These are phyloP conservation scores for Gulo gulo DNA, from an alignment of 2,113 vertebrate genomes.

Conservation along the genomic window DNA sequence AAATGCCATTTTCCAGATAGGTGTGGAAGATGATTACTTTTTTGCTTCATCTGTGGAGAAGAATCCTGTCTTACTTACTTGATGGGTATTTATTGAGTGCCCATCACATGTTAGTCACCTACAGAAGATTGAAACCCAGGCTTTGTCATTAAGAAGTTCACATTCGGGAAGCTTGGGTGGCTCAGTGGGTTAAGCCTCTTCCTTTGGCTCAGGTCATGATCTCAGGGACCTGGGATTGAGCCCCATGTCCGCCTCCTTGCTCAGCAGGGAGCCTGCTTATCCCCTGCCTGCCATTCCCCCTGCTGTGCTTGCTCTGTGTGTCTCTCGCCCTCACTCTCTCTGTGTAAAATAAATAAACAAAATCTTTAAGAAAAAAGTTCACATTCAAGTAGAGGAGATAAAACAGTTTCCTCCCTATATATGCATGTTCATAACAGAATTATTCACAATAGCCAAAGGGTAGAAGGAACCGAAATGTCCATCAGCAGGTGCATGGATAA, in stretches of 20 bases:
- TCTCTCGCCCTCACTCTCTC: too few relatives aligned
- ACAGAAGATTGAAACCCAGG: not conserved
- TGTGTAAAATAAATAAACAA: too few relatives aligned
- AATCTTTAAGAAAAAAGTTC: too few relatives aligned
- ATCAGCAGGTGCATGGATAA: not conserved
- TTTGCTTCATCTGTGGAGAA: not conserved
- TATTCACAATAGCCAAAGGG: not conserved
- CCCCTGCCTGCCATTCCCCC: too few relatives aligned
- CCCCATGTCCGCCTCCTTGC: too few relatives aligned
- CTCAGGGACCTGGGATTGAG: too few relatives aligned
- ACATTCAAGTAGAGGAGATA: not conserved
- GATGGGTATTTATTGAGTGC: not conserved
- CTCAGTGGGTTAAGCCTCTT: not conserved
- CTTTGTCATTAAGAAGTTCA: not conserved
- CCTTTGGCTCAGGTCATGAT: too few relatives aligned
- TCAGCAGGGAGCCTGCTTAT: too few relatives aligned
- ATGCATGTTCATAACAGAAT: not conserved
- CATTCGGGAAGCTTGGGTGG: not conserved
- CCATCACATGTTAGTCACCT: not conserved
- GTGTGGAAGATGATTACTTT: not conserved
- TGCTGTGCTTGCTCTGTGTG: too few relatives aligned
- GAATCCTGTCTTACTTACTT: conserved; percentile 9
- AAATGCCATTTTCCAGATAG: conserved; percentile 13
- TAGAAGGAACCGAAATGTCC: not conserved
- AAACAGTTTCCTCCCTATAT: not conserved